These are phyloP conservation scores for Sturnus vulgaris DNA, from an alignment of 2,113 vertebrate genomes.

Conservation along the genomic window DNA sequence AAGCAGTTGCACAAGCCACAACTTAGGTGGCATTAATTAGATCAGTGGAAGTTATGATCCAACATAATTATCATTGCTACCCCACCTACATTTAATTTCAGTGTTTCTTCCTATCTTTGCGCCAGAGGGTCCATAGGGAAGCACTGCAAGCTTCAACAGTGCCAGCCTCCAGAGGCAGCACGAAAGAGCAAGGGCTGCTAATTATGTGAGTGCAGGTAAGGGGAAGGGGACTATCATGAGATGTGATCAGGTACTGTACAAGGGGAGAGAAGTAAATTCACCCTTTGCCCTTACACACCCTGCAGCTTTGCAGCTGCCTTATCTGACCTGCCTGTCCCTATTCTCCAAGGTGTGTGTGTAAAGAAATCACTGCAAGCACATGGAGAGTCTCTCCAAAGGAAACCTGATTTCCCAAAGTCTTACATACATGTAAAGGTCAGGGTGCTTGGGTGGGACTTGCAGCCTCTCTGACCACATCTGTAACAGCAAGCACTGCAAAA, in stretches of 20 bases:
- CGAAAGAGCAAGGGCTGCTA: neutral
- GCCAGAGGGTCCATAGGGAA: constrained; percentile 42
- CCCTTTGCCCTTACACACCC: neutral
- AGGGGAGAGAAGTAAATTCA: neutral
- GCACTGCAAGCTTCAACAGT: constrained; percentile 28
- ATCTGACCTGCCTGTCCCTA: neutral
- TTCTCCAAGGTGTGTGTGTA: neutral
- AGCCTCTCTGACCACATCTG: neutral
- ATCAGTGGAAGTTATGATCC: constrained; percentile 58
- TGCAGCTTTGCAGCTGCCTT: neutral
- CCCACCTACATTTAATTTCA: constrained; percentile 56
- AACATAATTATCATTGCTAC: constrained; percentile 40
- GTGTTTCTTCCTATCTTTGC: constrained; percentile 49
- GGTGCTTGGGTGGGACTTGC: neutral
- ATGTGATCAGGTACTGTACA: neutral
- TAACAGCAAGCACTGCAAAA: neutral
- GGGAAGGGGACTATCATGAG: constrained; percentile 32
- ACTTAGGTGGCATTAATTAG: constrained; percentile 65
- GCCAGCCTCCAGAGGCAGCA: constrained; percentile 28
- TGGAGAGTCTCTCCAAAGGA: neutral
- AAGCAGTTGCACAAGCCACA: constrained; percentile 60
- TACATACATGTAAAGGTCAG: neutral
- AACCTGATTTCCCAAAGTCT: neutral
- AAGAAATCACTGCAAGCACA: neutral
- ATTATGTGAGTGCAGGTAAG: constrained; percentile 36